Percentiles rank a stretch among this genome's conserved stretches.
Conservation (phyloP, 2,888 invertebrate genomes). For the Stenchaetothrips biformis region DNA sequence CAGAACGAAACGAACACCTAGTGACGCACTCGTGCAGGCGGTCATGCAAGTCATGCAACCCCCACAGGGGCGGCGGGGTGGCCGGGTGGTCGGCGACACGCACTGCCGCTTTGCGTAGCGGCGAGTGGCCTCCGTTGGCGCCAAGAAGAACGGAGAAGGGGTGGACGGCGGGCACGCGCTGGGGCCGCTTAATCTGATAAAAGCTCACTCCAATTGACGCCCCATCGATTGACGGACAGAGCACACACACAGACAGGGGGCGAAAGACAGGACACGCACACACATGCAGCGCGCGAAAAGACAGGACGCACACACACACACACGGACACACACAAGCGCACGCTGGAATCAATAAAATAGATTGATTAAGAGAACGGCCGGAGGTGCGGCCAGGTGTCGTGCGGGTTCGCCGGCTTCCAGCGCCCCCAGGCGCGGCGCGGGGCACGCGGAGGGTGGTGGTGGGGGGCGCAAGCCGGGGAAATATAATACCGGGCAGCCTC, state of each 20-base stretch:
- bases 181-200: slow-evolving; percentile 4
- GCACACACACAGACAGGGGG: neutral
- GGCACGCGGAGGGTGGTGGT: too few relatives aligned
- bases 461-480: too few relatives aligned
- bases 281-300: neutral
- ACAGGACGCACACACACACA: neutral
- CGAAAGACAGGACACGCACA: neutral
- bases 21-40: too few relatives aligned
- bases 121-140: neutral
- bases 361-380: neutral
- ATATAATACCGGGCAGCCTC: too few relatives aligned
- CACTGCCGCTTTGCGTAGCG: too few relatives aligned
- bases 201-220: slow-evolving; percentile 11
- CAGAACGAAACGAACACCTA: too few relatives aligned
- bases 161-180: neutral
- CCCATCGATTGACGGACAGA: neutral
- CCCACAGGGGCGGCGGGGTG: too few relatives aligned
- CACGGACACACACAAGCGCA: too few relatives aligned
- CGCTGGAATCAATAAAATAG: neutral
- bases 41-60: too few relatives aligned
- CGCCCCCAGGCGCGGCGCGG: too few relatives aligned
- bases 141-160: neutral
- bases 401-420: neutral
- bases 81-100: too few relatives aligned
- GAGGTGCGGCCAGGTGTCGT: neutral